Base-by-base conservation (phyloP, 2,888 invertebrate genomes). In the Sminthurinus aureus region DNA sequence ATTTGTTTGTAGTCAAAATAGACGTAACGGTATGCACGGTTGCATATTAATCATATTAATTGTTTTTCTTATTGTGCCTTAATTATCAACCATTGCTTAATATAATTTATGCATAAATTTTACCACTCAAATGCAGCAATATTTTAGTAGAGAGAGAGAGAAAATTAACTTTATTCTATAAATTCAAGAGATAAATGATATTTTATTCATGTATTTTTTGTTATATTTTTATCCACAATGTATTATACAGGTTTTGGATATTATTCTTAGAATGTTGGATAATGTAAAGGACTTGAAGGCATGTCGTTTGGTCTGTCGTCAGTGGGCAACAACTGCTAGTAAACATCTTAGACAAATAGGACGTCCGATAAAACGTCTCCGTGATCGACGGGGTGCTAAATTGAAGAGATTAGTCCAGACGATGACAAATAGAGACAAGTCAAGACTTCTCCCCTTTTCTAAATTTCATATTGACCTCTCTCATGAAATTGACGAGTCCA, bases 391-490 rank as follows among this genome's bases (percentile, higher is more conserved):
- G 26, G 38, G 24, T 24, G 26, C 22, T 9, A 79, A 67, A 24
- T 66, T 79, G 24, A 67, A 18, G 8, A 66, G 24, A 24, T 79
- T 79, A 9, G 9, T 66, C 4, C 6, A 6, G n/a, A 20, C 15
- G 1, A 24, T 67, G 9, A 13, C 1, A 67, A 4, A 64, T 1
- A n/a, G 64, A 22, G 58, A 13, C 20, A 8, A 12, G 13, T 13
- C 13, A 26, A 38, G 64, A 6, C 22, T 26, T 18, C 66, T 79
- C 50, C 79, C 66, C 18, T 79, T 22, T n/a, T 11, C 15, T 64
- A 79, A n/a, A 79, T 79, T 18, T 79, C 66, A 79, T 9, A 24
- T 79, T 2, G 67, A 79, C n/a, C 12, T 79, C 12, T 79, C 79
- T n/a, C 26, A 64, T 3, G 38, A 64, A 26, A 66, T 79, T 18